Evolutionary conservation across 1,140 invertebrate species (phyloP).

Genomic region (Paramacrobiotus metropolitanus): DNA sequence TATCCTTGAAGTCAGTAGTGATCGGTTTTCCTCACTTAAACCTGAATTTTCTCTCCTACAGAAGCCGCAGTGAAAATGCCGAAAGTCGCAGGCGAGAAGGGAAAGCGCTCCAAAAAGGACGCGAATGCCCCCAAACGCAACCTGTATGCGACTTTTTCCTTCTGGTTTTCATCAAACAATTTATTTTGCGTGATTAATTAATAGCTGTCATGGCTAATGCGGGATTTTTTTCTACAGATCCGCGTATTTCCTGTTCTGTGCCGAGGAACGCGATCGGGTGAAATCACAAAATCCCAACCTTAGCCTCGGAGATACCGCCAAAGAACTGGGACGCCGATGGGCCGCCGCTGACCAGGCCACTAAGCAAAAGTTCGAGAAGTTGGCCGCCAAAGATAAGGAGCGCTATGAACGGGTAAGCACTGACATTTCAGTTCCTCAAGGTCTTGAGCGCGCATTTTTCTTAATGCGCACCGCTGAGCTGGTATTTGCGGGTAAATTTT

Average conservation of each 20-base stretch:
- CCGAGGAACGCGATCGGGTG: slow-evolving; percentile 27
- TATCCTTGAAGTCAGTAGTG: too few species aligned
- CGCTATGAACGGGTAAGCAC: slow-evolving; percentile 21
- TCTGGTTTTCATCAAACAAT: too few species aligned
- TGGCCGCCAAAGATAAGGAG: slow-evolving; percentile 22
- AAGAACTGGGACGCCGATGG: slow-evolving; percentile 30
- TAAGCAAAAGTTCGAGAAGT: slow-evolving; percentile 21
- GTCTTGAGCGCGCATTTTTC: too few species aligned
- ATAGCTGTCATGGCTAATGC: background rate
- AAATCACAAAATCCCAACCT: slow-evolving; percentile 23
- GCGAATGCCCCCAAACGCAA: slow-evolving; percentile 30
- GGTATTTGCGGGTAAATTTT: too few species aligned
- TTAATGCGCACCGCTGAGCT: too few species aligned
- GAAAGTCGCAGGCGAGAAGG: background rate
- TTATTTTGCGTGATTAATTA: background rate
- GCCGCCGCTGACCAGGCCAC: slow-evolving; percentile 18
- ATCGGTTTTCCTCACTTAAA: too few species aligned
- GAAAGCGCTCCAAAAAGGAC: slow-evolving; percentile 21
- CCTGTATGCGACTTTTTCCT: slow-evolving; percentile 24
- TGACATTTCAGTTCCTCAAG: too few species aligned
- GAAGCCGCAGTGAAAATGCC: too few species aligned
- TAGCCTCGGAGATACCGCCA: slow-evolving; percentile 30
- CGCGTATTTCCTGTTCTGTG: slow-evolving; percentile 33
- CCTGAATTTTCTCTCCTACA: too few species aligned
- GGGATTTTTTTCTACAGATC: slow-evolving; percentile 21